Evolutionary conservation across 2,888 invertebrate genomes (phyloP), one percentile per base, ranked within the genome.

Genomic region (Philereme transversata): DNA sequence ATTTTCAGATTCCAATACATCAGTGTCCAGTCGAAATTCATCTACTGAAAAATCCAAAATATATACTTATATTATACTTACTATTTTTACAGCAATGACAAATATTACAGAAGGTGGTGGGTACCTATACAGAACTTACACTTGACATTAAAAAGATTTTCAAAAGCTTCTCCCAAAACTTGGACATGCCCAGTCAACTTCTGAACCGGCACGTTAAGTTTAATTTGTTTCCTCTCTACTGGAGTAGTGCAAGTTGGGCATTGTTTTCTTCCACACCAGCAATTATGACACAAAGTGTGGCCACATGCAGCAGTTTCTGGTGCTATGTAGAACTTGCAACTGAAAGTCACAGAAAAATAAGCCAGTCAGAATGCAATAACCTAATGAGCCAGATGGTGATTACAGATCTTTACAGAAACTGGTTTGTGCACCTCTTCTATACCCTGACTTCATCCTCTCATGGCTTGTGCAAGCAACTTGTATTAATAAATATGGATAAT

Each of bases 251-350:
- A 91, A 11, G 63, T 59, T 4, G 85, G 82, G 46, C 91, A 91
- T 10, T 72, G 69, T 3, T 74, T 78, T 8, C 82, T 75, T 6
- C 79, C 78, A 5, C 72, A 62, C 90, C 90, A 91, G 68, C 91
- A 91, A 0, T 72, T 72, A 55, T 85, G 84, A 63, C 91, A 91
- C 50, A 89, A 72, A 1, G 83, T 81, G 63, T 91, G 91, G 4
- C 89, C 88, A 69, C 91, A 91, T 4, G 70, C 22, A 10, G 90
- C 85, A 53, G 86, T 87, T 43, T 82, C 79, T 7, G 90, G 87
- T 48, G 81, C 79, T 62, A 79, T 75, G 67, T 81, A 90, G 65
- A 79, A 83, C 67, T 86, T 87, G 65, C 88, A 88, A 72, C 90
- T 90, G 73, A 64, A 86, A 81, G n/a, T 58, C 10, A 48, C 35